phyloP scores from a whole-genome alignment of 2,888 invertebrate genomes.

The Prenolepis imparis region DNA sequence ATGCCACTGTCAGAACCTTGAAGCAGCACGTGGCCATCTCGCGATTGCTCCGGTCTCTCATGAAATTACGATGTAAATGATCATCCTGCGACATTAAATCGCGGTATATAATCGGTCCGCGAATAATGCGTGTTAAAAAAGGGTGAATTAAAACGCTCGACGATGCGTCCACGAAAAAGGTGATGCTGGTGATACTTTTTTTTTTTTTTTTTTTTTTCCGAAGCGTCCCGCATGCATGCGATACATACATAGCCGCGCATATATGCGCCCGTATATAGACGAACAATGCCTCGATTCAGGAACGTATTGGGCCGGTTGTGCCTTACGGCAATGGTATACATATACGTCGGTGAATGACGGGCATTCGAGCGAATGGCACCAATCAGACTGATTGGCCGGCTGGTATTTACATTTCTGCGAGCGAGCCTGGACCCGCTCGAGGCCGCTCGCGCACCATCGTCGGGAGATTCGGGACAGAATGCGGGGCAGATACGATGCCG shows the following conservation, averaged over 20 bases:
- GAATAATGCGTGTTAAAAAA: too few relatives aligned
- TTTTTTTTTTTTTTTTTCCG: constrained; percentile 18
- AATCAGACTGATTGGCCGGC: constrained; percentile 86
- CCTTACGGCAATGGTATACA: constrained; percentile 74
- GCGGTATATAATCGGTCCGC: too few relatives aligned
- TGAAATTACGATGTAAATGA: constrained; percentile 20
- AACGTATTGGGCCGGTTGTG: constrained; percentile 70
- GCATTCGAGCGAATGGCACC: constrained; percentile 85
- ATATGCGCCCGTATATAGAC: constrained; percentile 40
- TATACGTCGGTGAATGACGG: constrained; percentile 80
- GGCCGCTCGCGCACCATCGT: constrained; percentile 62
- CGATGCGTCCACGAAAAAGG: constrained; percentile 14
- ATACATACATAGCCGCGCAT: constrained; percentile 26
- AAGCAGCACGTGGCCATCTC: constrained; percentile 12
- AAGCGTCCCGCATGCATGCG: constrained; percentile 29
- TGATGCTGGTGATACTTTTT: constrained; percentile 48
- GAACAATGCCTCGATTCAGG: constrained; percentile 78
- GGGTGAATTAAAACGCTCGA: constrained; percentile 44
- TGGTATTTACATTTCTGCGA: constrained; percentile 85
- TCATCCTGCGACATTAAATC: background rate
- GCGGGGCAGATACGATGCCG: constrained; percentile 52
- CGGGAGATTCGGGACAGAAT: constrained; percentile 69
- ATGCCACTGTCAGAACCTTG: constrained; percentile 46
- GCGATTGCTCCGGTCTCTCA: background rate
- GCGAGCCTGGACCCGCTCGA: constrained; percentile 68